Evolutionary conservation across 2,113 vertebrate species (phyloP).

Genomic region (Ctenodactylus gundi): DNA sequence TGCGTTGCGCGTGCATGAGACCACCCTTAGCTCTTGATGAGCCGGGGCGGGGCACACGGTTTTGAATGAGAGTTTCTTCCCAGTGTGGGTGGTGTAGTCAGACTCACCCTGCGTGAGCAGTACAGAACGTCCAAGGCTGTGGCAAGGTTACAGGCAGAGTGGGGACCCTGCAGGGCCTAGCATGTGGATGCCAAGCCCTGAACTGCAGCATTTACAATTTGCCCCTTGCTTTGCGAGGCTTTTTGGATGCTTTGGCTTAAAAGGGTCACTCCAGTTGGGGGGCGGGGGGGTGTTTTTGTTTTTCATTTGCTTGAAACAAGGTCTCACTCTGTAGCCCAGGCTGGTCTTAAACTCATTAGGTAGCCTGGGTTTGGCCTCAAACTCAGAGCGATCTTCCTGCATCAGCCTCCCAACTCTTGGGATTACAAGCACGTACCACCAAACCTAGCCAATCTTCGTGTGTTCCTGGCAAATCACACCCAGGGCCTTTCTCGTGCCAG

Average conservation of each 20-base stretch:
- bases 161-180: not conserved
- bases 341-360: too few relatives aligned
- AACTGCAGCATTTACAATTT: not conserved
- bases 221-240: not conserved
- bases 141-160: not conserved
- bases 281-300: too few relatives aligned
- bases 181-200: not conserved
- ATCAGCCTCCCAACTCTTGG: too few relatives aligned
- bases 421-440: too few relatives aligned
- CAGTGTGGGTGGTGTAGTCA: not conserved
- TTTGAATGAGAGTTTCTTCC: not conserved
- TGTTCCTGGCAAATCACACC: too few relatives aligned
- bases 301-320: not conserved
- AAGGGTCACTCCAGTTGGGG: not conserved
- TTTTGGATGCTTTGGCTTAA: not conserved
- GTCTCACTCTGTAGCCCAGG: too few relatives aligned
- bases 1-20: not conserved
- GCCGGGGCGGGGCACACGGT: too few relatives aligned
- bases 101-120: too few relatives aligned
- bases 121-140: not conserved
- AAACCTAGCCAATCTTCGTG: too few relatives aligned
- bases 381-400: too few relatives aligned
- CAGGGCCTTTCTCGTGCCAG: too few relatives aligned
- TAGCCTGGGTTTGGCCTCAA: too few relatives aligned
- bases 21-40: not conserved